These are phyloP conservation scores for Mobula birostris DNA, from an alignment of 2,113 vertebrate genomes.

Conservation along the genomic window DNA sequence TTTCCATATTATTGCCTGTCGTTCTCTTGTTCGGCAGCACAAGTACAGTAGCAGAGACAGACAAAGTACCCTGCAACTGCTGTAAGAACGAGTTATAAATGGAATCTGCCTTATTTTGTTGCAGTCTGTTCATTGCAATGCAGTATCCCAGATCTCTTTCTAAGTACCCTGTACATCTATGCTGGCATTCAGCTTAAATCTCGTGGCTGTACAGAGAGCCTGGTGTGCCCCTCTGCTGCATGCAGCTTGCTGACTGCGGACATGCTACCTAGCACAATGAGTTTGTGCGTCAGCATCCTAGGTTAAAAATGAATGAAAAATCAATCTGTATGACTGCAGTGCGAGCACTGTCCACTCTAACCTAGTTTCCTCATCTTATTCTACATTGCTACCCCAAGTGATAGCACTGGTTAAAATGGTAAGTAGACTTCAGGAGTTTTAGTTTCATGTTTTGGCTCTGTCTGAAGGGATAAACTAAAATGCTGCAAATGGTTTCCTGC, in stretches of 20 bases:
- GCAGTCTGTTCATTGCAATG: constrained; percentile 2
- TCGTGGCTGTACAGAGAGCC: neutral
- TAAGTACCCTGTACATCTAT: neutral
- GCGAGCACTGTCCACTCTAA: constrained; percentile 51
- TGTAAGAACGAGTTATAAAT: neutral
- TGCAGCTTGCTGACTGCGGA: constrained; percentile 67
- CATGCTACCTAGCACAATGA: constrained; percentile 61
- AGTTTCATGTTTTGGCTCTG: neutral
- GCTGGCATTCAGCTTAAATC: constrained; percentile 15
- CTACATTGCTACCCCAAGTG: constrained; percentile 47
- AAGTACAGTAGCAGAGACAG: neutral
- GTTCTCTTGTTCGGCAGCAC: neutral
- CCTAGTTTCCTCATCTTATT: constrained; percentile 52
- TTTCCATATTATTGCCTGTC: neutral
- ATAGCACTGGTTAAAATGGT: constrained; percentile 58
- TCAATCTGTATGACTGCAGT: constrained; percentile 69
- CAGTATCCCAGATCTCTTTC: neutral
- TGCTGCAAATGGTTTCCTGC: constrained; percentile 28
- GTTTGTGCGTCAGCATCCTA: constrained; percentile 67
- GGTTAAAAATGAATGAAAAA: constrained; percentile 71
- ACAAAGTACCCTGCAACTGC: neutral
- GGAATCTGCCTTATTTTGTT: neutral
- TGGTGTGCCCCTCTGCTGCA: constrained; percentile 54
- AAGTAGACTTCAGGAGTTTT: constrained; percentile 46
- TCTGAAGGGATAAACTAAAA: neutral